phyloP scores from a whole-genome alignment of 2,797 vertebrate species.

The Falco concolor region DNA sequence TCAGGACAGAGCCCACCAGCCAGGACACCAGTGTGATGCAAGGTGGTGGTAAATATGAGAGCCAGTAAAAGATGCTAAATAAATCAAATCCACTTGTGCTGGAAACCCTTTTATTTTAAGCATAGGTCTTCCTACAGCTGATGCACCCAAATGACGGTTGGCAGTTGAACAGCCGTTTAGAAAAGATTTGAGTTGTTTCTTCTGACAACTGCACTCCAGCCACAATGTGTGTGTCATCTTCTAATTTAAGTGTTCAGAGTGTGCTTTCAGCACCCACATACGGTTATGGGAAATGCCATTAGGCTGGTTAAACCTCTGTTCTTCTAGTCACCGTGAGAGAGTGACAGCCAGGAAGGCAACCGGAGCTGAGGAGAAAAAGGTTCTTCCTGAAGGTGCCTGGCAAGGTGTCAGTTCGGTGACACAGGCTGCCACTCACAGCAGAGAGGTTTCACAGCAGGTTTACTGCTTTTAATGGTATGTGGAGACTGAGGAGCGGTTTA shows the following conservation, averaged over 20 bases:
- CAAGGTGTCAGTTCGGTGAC: background rate
- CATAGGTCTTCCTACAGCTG: conserved; percentile 56
- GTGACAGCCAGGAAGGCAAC: background rate
- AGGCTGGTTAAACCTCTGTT: background rate
- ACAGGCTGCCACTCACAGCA: background rate
- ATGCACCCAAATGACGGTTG: conserved; percentile 55
- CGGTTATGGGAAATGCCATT: background rate
- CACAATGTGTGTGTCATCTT: conserved; percentile 31
- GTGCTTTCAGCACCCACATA: background rate
- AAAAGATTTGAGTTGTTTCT: conserved; percentile 62
- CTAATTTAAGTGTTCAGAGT: conserved; percentile 42
- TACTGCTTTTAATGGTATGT: background rate
- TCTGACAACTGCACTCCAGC: conserved; percentile 9
- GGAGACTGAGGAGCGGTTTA: background rate
- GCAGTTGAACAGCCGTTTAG: conserved; percentile 66
- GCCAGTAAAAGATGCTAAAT: background rate
- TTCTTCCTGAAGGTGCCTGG: background rate
- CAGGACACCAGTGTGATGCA: background rate
- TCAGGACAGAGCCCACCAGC: background rate
- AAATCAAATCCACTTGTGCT: conserved; percentile 7
- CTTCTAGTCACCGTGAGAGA: background rate
- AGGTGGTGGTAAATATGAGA: background rate
- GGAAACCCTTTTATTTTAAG: conserved; percentile 63
- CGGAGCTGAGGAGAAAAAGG: background rate
- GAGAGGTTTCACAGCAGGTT: background rate